Evolutionary conservation across 2,113 vertebrate genomes (phyloP).

Genomic region (Lynx canadensis): DNA sequence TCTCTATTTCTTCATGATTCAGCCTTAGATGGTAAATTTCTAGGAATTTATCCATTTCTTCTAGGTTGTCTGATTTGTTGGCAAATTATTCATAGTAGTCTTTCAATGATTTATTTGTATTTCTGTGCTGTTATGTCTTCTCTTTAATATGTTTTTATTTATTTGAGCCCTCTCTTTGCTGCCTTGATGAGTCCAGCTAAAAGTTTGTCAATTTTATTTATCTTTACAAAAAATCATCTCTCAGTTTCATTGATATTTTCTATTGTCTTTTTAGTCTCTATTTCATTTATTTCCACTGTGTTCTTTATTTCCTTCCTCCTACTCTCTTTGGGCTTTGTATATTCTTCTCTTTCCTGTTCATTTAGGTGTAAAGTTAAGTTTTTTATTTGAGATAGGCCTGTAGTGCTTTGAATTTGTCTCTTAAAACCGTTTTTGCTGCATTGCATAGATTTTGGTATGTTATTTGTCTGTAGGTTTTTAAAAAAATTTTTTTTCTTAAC

Average conservation of each 20-base stretch:
- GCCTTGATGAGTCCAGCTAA: background rate
- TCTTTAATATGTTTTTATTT: background rate
- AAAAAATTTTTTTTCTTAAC: no score
- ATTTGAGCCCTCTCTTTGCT: background rate
- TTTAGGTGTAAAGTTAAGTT: background rate
- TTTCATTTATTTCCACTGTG: background rate
- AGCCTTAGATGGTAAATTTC: background rate
- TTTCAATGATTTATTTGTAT: background rate
- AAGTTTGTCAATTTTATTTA: background rate
- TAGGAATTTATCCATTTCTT: background rate
- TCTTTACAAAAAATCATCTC: background rate
- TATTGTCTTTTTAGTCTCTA: background rate
- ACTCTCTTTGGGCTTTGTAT: background rate
- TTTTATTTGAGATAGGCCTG: background rate
- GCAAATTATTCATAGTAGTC: background rate
- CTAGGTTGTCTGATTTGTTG: background rate
- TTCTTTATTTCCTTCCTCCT: background rate
- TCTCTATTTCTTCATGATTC: background rate
- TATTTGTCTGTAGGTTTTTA: background rate
- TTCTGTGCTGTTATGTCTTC: background rate
- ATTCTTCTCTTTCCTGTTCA: background rate
- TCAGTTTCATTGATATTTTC: background rate
- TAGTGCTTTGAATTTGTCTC: background rate
- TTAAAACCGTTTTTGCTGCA: background rate
- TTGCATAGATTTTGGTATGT: background rate